Evolutionary conservation across 1,140 invertebrate genomes (phyloP).

Genomic region (Philaenus spumarius): DNA sequence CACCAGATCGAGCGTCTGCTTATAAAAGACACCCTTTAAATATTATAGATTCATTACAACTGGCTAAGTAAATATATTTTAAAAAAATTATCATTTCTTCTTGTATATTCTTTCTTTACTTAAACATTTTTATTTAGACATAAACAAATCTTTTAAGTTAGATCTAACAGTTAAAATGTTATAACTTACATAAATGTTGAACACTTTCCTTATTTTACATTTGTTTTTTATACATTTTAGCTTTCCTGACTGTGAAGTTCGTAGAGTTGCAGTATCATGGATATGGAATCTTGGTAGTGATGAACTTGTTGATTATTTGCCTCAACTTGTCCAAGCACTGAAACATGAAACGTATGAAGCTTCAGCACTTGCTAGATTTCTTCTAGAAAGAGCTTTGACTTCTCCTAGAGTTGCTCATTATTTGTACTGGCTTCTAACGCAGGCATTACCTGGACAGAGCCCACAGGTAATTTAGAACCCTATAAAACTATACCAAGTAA

Average conservation of each 20-base stretch:
- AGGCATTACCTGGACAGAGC: constrained; percentile 63
- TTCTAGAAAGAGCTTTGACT: constrained; percentile 75
- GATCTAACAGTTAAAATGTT: too few relatives aligned
- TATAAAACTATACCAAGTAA: too few relatives aligned
- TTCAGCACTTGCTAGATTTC: constrained; percentile 72
- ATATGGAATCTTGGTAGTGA: constrained; percentile 73
- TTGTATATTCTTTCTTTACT: too few relatives aligned
- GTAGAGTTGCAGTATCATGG: constrained; percentile 76
- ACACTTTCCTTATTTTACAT: too few relatives aligned
- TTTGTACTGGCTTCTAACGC: constrained; percentile 88
- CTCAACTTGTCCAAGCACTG: constrained; percentile 88
- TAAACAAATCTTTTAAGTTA: too few relatives aligned
- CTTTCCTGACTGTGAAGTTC: constrained; percentile 84
- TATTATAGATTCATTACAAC: too few relatives aligned
- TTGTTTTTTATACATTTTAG: constrained; percentile 45
- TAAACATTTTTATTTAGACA: too few relatives aligned
- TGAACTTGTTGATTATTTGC: constrained; percentile 84
- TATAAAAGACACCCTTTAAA: too few relatives aligned
- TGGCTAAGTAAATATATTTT: too few relatives aligned
- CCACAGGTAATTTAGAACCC: constrained; percentile 58
- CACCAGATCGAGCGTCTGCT: too few relatives aligned
- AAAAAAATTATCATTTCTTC: too few relatives aligned
- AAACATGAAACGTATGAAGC: constrained; percentile 92
- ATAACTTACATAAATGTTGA: too few relatives aligned
- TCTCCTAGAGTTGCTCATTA: constrained; percentile 89